A percentile compares a stretch with the other conserved stretches of the same genome.
These are phyloP conservation scores for Ganaspis brasiliensis DNA, from an alignment of 2,888 invertebrate species.

Conservation along the genomic window DNA sequence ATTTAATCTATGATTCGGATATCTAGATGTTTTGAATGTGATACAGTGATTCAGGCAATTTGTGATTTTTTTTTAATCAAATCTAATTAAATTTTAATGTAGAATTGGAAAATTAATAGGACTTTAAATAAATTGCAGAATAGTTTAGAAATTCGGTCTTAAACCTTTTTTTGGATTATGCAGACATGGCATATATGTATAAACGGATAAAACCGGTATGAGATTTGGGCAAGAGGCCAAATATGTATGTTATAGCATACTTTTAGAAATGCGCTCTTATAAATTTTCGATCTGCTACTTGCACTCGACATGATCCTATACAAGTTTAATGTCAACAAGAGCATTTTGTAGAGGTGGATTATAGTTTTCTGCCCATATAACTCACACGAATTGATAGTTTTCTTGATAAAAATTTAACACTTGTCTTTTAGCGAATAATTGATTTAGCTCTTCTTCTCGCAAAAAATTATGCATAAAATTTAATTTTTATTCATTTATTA, in stretches of 20 bases:
- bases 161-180: not conserved
- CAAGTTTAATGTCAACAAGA: conserved; percentile 31
- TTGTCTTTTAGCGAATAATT: not conserved
- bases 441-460: too few species aligned
- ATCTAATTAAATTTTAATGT: too few species aligned
- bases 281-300: conserved; percentile 63
- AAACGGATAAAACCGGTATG: conserved; percentile 22
- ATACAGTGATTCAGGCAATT: too few species aligned
- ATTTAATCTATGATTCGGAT: too few species aligned
- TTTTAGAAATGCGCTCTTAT: conserved; percentile 65
- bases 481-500: too few species aligned
- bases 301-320: conserved; percentile 20
- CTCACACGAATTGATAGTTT: conserved; percentile 14
- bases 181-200: not conserved
- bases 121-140: too few species aligned
- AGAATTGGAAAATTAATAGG: too few species aligned
- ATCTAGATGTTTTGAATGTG: too few species aligned
- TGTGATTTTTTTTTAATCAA: too few species aligned
- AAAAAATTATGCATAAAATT: too few species aligned
- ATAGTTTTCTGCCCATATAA: not conserved
- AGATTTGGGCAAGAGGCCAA: conserved; percentile 68
- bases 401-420: not conserved
- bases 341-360: not conserved
- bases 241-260: conserved; percentile 55
- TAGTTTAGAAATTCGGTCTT: not conserved